Percentiles rank a stretch among this genome's conserved stretches.
phyloP scores from a whole-genome alignment of 1,140 invertebrate genomes.

The Chrysoperla carnea region DNA sequence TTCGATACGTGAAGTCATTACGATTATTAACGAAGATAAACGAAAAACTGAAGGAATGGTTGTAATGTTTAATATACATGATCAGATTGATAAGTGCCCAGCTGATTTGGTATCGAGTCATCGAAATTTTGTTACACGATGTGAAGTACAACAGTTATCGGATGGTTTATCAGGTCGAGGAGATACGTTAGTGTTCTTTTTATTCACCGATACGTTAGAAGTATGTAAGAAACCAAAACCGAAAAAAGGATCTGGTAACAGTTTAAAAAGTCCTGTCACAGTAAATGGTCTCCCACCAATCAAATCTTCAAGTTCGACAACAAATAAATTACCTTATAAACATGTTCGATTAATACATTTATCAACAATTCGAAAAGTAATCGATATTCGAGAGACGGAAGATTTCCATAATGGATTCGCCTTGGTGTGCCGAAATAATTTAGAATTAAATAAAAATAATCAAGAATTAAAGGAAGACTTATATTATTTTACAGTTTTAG shows the following conservation, averaged over 20 bases:
- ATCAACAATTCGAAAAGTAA: slow-evolving; percentile 73
- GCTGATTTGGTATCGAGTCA: slow-evolving; percentile 82
- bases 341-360: slow-evolving; percentile 79
- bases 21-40: slow-evolving; percentile 94
- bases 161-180: slow-evolving; percentile 69
- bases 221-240: slow-evolving; percentile 55
- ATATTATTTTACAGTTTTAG: slow-evolving; percentile 69
- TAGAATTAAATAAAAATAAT: slow-evolving; percentile 73
- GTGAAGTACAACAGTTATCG: slow-evolving; percentile 78
- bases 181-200: slow-evolving; percentile 71
- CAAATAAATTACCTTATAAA: slow-evolving; percentile 44
- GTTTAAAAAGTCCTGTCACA: slow-evolving; percentile 44
- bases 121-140: slow-evolving; percentile 67
- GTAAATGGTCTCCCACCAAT: slow-evolving; percentile 21
- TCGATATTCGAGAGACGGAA: slow-evolving; percentile 77
- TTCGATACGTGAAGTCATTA: slow-evolving; percentile 83
- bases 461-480: slow-evolving; percentile 75
- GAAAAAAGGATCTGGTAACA: slow-evolving; percentile 56
- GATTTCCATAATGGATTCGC: slow-evolving; percentile 82
- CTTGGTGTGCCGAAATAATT: slow-evolving; percentile 61
- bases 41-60: slow-evolving; percentile 86
- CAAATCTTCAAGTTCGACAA: neutral
- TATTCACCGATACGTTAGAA: slow-evolving; percentile 88
- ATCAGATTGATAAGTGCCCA: slow-evolving; percentile 96
- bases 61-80: slow-evolving; percentile 92